Evolutionary conservation across 2,113 vertebrate genomes (phyloP).

Genomic region (Nicator chloris): DNA sequence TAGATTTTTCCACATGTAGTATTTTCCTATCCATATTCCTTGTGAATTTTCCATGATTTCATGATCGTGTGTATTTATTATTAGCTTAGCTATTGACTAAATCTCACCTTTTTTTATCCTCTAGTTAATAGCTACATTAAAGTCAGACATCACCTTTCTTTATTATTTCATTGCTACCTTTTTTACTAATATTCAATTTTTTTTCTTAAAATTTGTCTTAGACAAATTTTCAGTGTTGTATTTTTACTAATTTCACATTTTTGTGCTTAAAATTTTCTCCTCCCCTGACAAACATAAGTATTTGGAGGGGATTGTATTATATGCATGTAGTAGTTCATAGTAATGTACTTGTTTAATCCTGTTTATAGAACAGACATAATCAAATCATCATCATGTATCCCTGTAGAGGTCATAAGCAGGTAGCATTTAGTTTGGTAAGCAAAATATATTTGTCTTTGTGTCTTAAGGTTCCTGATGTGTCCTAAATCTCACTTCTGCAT

Average conservation of each 20-base stretch:
- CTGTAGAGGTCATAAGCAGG: background rate
- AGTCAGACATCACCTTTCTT: background rate
- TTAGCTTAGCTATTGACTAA: background rate
- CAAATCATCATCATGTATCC: background rate
- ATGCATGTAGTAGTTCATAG: background rate
- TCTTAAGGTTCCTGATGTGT: background rate
- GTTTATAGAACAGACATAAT: background rate
- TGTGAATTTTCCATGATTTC: background rate
- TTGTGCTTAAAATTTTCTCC: background rate
- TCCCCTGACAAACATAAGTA: background rate
- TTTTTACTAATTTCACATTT: background rate
- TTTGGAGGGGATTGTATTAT: background rate
- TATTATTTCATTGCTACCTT: background rate
- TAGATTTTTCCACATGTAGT: background rate
- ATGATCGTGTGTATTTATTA: background rate
- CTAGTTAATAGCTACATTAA: background rate
- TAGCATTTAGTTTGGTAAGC: background rate
- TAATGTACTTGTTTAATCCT: background rate
- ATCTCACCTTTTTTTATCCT: background rate
- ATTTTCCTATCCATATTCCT: background rate
- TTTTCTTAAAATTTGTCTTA: background rate
- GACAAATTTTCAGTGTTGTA: background rate
- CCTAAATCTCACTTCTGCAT: background rate
- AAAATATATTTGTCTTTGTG: background rate
- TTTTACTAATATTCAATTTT: background rate